Percentiles rank a stretch among this genome's conserved stretches.
Evolutionary conservation across 2,113 vertebrate species (phyloP).

Genomic region (Zeus faber): DNA sequence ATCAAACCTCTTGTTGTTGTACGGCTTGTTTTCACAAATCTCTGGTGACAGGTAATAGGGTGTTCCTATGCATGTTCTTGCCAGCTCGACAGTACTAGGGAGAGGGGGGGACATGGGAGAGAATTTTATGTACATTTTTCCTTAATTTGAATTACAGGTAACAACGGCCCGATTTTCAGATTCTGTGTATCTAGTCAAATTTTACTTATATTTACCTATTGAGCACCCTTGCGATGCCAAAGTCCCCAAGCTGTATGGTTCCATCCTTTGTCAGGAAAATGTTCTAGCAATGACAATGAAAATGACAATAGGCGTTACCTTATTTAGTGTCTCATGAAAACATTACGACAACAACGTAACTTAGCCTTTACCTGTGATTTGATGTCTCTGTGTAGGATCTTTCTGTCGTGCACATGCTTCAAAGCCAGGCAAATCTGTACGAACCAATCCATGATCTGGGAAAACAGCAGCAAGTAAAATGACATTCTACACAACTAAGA

Average conservation of each 20-base stretch:
- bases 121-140: no score
- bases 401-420: conserved; percentile 94
- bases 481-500: no score
- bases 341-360: neutral
- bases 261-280: conserved; percentile 98
- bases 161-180: no score
- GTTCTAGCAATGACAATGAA: conserved; percentile 72
- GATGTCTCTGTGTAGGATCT: conserved; percentile 97
- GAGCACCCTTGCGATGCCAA: conserved; percentile 95
- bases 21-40: conserved; percentile 98
- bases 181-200: no score
- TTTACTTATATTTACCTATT: conserved; percentile 81
- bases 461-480: conserved; percentile 1
- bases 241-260: conserved; percentile 94
- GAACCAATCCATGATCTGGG: conserved; percentile 95
- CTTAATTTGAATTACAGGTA: no score
- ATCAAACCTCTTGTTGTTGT: conserved; percentile 94
- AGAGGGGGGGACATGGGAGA: no score
- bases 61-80: conserved; percentile 95
- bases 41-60: conserved; percentile 97
- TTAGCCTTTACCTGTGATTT: conserved; percentile 94
- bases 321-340: neutral
- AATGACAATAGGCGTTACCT: neutral
- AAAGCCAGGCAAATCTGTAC: conserved; percentile 96
- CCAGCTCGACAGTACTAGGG: conserved; percentile 90